Conservation (phyloP, 2,888 invertebrate species). For the Tubiluchus corallicola region DNA sequence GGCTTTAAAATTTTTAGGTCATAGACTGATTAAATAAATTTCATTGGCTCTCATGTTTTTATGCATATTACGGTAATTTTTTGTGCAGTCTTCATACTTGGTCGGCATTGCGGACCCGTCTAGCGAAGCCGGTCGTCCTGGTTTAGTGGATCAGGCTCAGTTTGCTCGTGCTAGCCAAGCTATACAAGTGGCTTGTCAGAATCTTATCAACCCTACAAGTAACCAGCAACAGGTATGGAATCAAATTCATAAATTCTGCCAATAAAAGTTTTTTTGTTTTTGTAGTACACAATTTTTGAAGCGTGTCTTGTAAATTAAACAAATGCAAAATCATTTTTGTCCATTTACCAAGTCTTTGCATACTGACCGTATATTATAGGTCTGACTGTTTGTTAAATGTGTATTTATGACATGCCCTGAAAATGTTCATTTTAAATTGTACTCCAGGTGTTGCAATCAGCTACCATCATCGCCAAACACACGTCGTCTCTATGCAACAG, state of each 20-base stretch:
- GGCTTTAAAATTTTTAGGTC: too few species aligned
- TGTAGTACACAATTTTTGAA: neutral
- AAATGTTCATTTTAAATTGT: too few species aligned
- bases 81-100: constrained; percentile 64
- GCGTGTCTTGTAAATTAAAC: constrained; percentile 6
- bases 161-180: constrained; percentile 71
- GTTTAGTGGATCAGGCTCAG: constrained; percentile 69
- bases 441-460: constrained; percentile 57
- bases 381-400: too few species aligned
- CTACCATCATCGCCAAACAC: constrained; percentile 85
- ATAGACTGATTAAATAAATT: too few species aligned
- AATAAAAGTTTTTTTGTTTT: neutral
- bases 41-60: too few species aligned
- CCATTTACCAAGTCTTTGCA: too few species aligned
- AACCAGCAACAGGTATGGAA: constrained; percentile 45
- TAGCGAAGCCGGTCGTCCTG: constrained; percentile 67
- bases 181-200: constrained; percentile 70
- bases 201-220: constrained; percentile 47
- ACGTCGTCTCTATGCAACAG: constrained; percentile 87
- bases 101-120: constrained; percentile 81
- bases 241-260: neutral
- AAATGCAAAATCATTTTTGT: too few species aligned
- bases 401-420: too few species aligned
- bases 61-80: too few species aligned
- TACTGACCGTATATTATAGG: too few species aligned